A percentile compares a stretch with the other conserved stretches of the same genome.
These are phyloP conservation scores for Ctenochaetus hawaiiensis DNA, from an alignment of 2,797 vertebrate species.

Conservation along the genomic window DNA sequence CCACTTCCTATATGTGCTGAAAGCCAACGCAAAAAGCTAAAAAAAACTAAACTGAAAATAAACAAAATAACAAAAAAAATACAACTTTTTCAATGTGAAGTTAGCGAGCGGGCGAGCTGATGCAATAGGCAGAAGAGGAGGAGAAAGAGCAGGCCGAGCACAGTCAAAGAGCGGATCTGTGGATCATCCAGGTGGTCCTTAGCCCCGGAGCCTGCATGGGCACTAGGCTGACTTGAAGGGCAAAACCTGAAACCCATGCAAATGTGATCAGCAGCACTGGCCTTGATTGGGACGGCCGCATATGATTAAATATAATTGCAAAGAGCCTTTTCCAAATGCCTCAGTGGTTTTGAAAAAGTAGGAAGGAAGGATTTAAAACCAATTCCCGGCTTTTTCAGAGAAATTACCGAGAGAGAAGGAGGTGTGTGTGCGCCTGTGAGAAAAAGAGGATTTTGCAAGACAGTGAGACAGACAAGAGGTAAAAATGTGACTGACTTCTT, in stretches of 20 bases:
- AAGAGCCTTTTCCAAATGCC: constrained; percentile 85
- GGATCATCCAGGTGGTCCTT: constrained; percentile 82
- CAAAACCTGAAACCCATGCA: constrained; percentile 86
- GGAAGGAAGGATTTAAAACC: constrained; percentile 83
- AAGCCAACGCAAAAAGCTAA: neutral
- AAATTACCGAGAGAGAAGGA: constrained; percentile 29
- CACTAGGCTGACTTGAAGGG: constrained; percentile 70
- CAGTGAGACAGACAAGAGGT: constrained; percentile 25
- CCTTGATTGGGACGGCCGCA: constrained; percentile 84
- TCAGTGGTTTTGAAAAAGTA: constrained; percentile 71
- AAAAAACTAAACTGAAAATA: constrained; percentile 2
- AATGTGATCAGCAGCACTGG: constrained; percentile 84
- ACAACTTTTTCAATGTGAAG: too few relatives aligned
- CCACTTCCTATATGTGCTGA: neutral
- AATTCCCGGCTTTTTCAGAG: constrained; percentile 62
- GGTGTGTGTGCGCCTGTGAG: constrained; percentile 20
- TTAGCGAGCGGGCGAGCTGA: too few relatives aligned
- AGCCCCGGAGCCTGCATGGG: constrained; percentile 65
- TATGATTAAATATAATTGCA: constrained; percentile 88
- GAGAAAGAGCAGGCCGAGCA: too few relatives aligned
- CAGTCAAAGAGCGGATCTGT: constrained; percentile 35
- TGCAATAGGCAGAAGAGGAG: too few relatives aligned
- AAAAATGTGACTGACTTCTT: constrained; percentile 53
- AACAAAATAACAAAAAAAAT: neutral
- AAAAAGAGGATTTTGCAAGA: constrained; percentile 32